phyloP scores from a whole-genome alignment of 2,113 vertebrate species.

The Paracanthobrama guichenoti region DNA sequence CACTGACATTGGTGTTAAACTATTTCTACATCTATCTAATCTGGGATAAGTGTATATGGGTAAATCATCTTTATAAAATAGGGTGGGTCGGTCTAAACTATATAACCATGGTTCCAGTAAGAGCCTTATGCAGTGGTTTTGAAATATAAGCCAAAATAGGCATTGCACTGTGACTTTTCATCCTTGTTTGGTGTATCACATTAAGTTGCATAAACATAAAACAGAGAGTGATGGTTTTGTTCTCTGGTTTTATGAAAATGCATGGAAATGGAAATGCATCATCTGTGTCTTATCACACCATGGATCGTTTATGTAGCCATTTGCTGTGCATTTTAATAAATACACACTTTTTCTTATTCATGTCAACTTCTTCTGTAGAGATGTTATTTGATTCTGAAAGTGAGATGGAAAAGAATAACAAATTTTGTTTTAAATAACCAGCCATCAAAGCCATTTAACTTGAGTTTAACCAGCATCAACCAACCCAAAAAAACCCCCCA shows the following conservation, averaged over 20 bases:
- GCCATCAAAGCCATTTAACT: background rate
- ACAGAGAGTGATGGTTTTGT: background rate
- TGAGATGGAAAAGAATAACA: conserved; percentile 3
- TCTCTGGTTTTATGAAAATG: conserved; percentile 34
- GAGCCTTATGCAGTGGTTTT: background rate
- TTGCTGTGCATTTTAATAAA: background rate
- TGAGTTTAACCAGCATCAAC: background rate
- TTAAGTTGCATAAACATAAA: conserved; percentile 31
- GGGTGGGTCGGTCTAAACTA: background rate
- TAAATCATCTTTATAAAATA: background rate
- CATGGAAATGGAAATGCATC: background rate
- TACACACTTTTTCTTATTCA: background rate
- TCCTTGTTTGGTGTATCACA: conserved; percentile 4
- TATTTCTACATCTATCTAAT: conserved; percentile 1
- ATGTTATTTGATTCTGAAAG: background rate
- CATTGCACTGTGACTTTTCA: conserved; percentile 11
- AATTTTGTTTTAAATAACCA: background rate
- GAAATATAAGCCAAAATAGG: background rate
- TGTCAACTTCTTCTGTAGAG: conserved; percentile 3
- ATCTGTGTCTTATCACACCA: background rate
- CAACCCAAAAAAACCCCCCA: background rate
- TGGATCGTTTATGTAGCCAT: background rate
- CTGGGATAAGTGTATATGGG: conserved; percentile 12
- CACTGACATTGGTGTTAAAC: conserved; percentile 22
- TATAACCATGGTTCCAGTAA: background rate